Conservation (phyloP, 2,113 vertebrate genomes). For the Hydrochoerus hydrochaeris region DNA sequence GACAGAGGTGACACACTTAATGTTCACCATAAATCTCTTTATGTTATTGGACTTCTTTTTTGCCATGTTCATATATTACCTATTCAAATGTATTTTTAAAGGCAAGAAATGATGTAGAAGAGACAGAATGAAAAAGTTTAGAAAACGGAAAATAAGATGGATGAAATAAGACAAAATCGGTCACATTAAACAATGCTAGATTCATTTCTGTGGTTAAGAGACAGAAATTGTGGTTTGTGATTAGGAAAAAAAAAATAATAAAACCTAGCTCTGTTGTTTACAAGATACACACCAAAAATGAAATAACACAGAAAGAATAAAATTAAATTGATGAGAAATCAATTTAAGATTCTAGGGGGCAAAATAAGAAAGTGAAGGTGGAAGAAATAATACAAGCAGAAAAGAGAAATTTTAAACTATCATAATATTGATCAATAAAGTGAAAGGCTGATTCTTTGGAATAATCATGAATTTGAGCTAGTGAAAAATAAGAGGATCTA, state of each 20-base stretch:
- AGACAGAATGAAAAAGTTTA: neutral
- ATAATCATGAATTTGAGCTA: neutral
- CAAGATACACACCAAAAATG: neutral
- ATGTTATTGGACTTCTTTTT: neutral
- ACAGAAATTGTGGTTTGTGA: neutral
- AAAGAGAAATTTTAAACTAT: neutral
- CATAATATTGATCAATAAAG: neutral
- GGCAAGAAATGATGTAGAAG: neutral
- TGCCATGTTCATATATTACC: neutral
- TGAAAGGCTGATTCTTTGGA: slow-evolving; percentile 8
- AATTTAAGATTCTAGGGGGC: neutral
- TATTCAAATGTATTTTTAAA: neutral
- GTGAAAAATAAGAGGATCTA: neutral
- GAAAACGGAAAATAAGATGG: neutral
- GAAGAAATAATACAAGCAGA: slow-evolving; percentile 15
- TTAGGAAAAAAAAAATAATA: neutral
- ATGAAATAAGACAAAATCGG: neutral
- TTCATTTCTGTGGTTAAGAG: neutral
- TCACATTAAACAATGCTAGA: neutral
- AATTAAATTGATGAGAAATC: neutral
- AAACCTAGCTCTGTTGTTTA: neutral
- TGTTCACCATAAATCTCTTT: neutral
- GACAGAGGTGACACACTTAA: neutral
- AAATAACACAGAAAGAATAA: neutral
- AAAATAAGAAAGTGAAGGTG: neutral